Evolutionary conservation across 2,797 vertebrate genomes (phyloP).

Genomic region (Astyanax mexicanus): DNA sequence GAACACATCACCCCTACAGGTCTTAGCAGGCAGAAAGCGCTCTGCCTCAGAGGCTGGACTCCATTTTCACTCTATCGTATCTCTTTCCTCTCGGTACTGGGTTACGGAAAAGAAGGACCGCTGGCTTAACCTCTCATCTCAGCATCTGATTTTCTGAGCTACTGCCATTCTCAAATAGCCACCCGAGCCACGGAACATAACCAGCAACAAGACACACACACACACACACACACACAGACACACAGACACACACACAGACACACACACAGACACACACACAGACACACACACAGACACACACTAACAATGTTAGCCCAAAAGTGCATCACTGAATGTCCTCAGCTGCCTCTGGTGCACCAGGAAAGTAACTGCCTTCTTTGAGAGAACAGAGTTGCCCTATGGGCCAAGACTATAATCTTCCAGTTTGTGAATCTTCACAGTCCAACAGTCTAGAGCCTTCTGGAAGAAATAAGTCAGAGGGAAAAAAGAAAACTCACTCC

Average conservation of each 20-base stretch:
- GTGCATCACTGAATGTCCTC: not conserved
- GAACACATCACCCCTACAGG: not conserved
- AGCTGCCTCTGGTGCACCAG: conserved; percentile 4
- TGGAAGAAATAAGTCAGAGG: not conserved
- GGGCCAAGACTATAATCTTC: conserved; percentile 24
- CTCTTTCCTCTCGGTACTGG: conserved; percentile 3
- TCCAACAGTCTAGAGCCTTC: not conserved
- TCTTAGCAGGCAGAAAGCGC: not conserved
- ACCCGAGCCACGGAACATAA: not conserved
- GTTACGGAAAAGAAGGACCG: conserved; percentile 10
- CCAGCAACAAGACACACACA: conserved; percentile 2
- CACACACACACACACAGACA: conserved; percentile 14
- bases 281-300: conserved; percentile 11
- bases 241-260: too few relatives aligned
- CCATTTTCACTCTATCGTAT: not conserved
- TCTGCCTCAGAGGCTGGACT: not conserved
- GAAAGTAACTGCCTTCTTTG: conserved; percentile 2
- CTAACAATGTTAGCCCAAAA: not conserved
- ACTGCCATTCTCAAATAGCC: conserved; percentile 8
- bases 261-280: conserved; percentile 13
- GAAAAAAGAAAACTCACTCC: not conserved
- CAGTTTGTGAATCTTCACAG: conserved; percentile 9
- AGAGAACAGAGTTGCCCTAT: conserved; percentile 6
- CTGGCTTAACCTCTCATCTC: conserved; percentile 22
- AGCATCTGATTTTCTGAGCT: conserved; percentile 38